Percentiles rank a stretch among this genome's conserved stretches.
phyloP scores from a whole-genome alignment of 2,113 vertebrate species.

The Gallinago undulata region DNA sequence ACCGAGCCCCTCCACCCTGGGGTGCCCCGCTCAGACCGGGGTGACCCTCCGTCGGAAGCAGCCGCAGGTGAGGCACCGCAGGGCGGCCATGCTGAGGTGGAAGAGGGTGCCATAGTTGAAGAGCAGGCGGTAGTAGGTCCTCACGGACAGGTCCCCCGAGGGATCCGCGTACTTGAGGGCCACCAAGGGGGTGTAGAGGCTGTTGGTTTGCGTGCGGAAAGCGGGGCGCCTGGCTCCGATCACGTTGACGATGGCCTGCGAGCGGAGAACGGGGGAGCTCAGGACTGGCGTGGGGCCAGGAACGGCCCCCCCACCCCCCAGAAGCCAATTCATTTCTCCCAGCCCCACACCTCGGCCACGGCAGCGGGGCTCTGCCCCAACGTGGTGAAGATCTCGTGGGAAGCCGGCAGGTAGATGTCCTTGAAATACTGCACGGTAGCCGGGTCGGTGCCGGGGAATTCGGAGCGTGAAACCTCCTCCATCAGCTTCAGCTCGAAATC shows the following conservation, averaged over 20 bases:
- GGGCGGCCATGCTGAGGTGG: slow-evolving; percentile 52
- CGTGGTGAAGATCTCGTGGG: slow-evolving; percentile 73
- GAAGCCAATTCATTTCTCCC: not conserved
- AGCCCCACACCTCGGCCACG: slow-evolving; percentile 76
- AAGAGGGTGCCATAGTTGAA: slow-evolving; percentile 76
- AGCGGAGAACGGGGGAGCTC: not conserved
- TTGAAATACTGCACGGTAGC: slow-evolving; percentile 77
- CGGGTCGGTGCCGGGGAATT: slow-evolving; percentile 72
- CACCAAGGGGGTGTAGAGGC: slow-evolving; percentile 74
- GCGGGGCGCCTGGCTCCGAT: slow-evolving; percentile 72
- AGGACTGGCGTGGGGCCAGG: too few relatives aligned
- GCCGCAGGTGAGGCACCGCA: slow-evolving; percentile 83
- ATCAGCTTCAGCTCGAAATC: slow-evolving; percentile 83
- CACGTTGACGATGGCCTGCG: slow-evolving; percentile 76
- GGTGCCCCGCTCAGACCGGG: slow-evolving; percentile 69
- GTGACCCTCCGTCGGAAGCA: slow-evolving; percentile 79
- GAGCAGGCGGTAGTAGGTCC: slow-evolving; percentile 69
- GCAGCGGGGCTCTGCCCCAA: slow-evolving; percentile 79
- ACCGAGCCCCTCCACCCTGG: not conserved
- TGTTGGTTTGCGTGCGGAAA: slow-evolving; percentile 82
- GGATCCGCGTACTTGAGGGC: slow-evolving; percentile 78
- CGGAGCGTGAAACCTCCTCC: slow-evolving; percentile 67
- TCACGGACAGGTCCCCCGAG: slow-evolving; percentile 75
- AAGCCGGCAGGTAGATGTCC: slow-evolving; percentile 80
- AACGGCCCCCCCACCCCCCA: too few relatives aligned